Base-by-base conservation (phyloP, 2,888 invertebrate genomes). In the Eristalis intricaria region DNA sequence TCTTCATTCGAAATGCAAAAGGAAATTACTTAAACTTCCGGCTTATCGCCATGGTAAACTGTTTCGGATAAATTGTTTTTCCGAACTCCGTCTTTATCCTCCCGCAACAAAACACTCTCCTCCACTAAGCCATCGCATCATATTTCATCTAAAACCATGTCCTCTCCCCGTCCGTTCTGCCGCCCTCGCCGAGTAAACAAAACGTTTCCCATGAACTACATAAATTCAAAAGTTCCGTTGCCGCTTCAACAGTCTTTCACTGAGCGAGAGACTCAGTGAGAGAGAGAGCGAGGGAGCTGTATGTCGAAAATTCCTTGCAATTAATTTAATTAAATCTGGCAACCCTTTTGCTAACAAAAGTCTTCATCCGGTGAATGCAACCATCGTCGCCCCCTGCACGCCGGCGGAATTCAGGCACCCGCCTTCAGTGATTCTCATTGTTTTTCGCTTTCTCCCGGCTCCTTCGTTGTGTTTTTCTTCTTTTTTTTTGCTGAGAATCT, bases 301-400 rank as follows among this genome's bases (percentile, higher is more conserved):
- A n/a, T n/a, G 50, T 50, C 60, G 60, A 60, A 60, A 26, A 60
- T 60, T 60, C 60, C 60, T 40, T 80, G 22, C 74, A 87, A 83
- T 87, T 87, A 83, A 64, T 79, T 61, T 83, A 87, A 87, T 87
- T 87, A 83, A 78, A 83, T 87, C 79, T 83, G 75, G 75, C 84
- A 86, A 66, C 69, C 38, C 32, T 61, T 76, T 65, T 65, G 38
- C 19, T n/a, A 64, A 50, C 50, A 50, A 50, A 50, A 50, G 50
- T 50, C 50, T 50, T 50, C 50, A 50, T 50, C 50, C 50, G 50
- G 50, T 19, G 50, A 50, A 50, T 50, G 50, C 50, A 50, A 50
- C 50, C 50, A 19, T 4, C 50, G 7, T 10, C 50, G 2, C 19
- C 8, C 5, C 19, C 50, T 2, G n/a, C 19, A 26, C 26, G 26